These are phyloP conservation scores for Rhinoderma darwinii DNA, from an alignment of 2,113 vertebrate genomes.

Conservation along the genomic window DNA sequence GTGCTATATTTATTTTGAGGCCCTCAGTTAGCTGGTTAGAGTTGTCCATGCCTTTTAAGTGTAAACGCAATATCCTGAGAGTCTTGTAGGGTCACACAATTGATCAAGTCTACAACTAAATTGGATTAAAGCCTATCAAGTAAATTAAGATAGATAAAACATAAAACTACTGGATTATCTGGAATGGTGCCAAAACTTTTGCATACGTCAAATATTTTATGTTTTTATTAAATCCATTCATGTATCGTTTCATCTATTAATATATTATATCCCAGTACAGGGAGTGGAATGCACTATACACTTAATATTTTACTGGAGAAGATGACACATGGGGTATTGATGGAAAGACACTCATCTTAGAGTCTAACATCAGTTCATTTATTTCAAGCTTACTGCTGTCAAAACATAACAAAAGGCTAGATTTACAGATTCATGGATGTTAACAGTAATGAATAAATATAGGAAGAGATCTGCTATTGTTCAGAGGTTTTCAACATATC, in stretches of 20 bases:
- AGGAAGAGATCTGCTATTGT: conserved; percentile 23
- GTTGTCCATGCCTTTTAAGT: no score
- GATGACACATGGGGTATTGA: conserved; percentile 1
- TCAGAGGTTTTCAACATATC: conserved; percentile 59
- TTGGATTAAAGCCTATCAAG: no score
- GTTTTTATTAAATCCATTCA: background rate
- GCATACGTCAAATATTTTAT: background rate
- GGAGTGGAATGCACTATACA: background rate
- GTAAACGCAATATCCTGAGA: no score
- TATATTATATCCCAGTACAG: background rate
- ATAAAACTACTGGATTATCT: background rate
- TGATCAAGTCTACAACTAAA: no score
- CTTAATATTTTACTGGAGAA: background rate
- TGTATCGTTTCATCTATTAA: background rate
- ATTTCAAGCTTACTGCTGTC: conserved; percentile 25
- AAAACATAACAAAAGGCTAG: conserved; percentile 26
- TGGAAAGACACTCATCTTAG: conserved; percentile 3
- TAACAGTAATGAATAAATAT: conserved; percentile 49
- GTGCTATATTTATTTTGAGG: no score
- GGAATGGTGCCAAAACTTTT: background rate
- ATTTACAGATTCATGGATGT: conserved; percentile 46
- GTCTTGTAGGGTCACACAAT: no score
- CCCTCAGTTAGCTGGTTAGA: no score
- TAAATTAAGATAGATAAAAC: no score
- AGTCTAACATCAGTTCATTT: conserved; percentile 34